Conservation (phyloP, 2,888 invertebrate species). For the Watsonalla cultraria region DNA sequence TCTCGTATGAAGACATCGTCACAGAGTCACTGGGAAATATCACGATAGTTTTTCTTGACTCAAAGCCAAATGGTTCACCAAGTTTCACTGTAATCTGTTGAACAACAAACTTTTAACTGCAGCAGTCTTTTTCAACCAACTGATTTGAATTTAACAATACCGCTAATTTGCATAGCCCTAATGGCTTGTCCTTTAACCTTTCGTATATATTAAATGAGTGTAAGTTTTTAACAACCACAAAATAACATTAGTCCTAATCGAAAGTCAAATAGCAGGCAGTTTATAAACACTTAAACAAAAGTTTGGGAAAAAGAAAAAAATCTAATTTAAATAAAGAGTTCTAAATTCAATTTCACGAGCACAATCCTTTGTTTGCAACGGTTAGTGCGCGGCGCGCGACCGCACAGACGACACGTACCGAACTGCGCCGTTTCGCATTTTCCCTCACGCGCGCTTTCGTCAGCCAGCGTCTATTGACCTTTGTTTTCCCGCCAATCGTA, state of each 20-base stretch:
- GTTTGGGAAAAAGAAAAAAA: too few species aligned
- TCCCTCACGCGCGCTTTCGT: slow-evolving; percentile 20
- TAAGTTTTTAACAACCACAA: neutral
- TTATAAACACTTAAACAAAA: too few species aligned
- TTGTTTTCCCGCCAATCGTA: neutral
- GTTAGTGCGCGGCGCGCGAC: slow-evolving; percentile 20
- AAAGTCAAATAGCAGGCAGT: too few species aligned
- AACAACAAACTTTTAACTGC: slow-evolving; percentile 19
- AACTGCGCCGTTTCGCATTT: slow-evolving; percentile 27
- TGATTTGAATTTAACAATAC: neutral
- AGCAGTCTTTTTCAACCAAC: slow-evolving; percentile 5
- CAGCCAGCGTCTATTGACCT: slow-evolving; percentile 8
- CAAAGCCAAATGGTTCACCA: slow-evolving; percentile 25
- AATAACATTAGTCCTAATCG: too few species aligned
- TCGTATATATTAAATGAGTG: neutral
- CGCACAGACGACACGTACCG: slow-evolving; percentile 18
- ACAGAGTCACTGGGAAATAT: slow-evolving; percentile 41
- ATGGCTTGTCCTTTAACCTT: neutral
- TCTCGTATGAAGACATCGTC: slow-evolving; percentile 38
- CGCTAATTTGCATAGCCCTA: neutral
- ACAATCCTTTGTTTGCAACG: slow-evolving; percentile 36
- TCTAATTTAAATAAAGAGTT: neutral
- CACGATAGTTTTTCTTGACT: slow-evolving; percentile 27
- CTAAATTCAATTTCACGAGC: slow-evolving; percentile 4
- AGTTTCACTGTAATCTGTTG: slow-evolving; percentile 16